A percentile compares a stretch with the other conserved stretches of the same genome.
Conservation (phyloP, 2,797 vertebrate genomes). For the Aplochiton taeniatus region DNA sequence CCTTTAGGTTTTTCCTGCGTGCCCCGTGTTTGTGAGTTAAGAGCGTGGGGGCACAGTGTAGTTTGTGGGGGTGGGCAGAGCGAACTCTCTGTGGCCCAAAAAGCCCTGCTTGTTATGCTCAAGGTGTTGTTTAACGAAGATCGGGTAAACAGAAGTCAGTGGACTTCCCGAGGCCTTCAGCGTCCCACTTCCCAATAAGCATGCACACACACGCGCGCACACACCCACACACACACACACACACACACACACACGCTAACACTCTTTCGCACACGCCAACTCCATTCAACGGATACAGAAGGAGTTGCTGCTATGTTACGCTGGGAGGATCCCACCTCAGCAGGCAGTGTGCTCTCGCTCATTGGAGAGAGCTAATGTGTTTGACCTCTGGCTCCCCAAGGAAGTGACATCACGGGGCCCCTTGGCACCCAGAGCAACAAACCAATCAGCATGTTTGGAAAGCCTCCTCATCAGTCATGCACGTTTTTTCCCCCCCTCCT, state of each 20-base stretch:
- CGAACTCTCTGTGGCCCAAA: no score
- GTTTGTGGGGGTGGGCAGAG: no score
- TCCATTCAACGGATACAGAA: conserved; percentile 26
- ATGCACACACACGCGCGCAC: background rate
- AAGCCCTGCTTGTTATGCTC: no score
- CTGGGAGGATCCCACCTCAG: conserved; percentile 29
- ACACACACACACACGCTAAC: background rate
- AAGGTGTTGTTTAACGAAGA: no score
- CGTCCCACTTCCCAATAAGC: background rate
- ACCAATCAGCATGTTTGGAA: conserved; percentile 67
- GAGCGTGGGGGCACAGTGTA: no score
- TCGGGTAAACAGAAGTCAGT: no score
- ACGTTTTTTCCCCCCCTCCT: conserved; percentile 10
- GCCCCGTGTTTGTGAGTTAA: background rate
- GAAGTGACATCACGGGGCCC: conserved; percentile 42
- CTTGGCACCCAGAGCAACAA: conserved; percentile 42
- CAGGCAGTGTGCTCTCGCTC: conserved; percentile 48
- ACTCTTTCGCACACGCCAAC: background rate
- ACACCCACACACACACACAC: conserved; percentile 2
- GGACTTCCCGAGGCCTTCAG: background rate
- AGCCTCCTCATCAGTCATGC: conserved; percentile 60
- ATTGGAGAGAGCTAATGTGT: conserved; percentile 62
- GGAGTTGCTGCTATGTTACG: conserved; percentile 43
- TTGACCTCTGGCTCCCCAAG: conserved; percentile 66
- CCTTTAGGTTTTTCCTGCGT: conserved; percentile 23